Evolutionary conservation across 2,113 vertebrate genomes (phyloP).

Genomic region (Bos indicus): DNA sequence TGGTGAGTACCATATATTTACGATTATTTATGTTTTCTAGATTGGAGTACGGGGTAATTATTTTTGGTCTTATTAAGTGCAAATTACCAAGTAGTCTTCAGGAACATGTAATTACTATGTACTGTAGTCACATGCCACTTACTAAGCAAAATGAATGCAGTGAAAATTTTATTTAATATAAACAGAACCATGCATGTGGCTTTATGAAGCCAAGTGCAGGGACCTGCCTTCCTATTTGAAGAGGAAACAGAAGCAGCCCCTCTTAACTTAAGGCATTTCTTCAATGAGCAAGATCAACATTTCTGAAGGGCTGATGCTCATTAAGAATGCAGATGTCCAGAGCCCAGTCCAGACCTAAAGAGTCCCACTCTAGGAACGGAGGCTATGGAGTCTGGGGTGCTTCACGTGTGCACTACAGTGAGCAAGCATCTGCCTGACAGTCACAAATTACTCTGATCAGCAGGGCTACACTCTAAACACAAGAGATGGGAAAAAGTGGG

Average conservation of each 20-base stretch:
- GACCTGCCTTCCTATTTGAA: not conserved
- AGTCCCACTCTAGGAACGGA: not conserved
- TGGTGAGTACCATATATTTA: slow-evolving; percentile 75
- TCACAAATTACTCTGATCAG: not conserved
- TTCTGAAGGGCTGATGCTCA: not conserved
- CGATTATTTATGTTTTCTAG: slow-evolving; percentile 75
- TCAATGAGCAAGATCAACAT: not conserved
- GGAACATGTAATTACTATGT: slow-evolving; percentile 73
- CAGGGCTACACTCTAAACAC: not conserved
- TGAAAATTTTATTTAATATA: slow-evolving; percentile 48
- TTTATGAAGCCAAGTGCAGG: slow-evolving; percentile 27
- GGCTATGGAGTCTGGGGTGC: not conserved
- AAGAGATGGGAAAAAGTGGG: not conserved
- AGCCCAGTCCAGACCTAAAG: not conserved
- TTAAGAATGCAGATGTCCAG: not conserved
- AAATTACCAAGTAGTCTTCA: slow-evolving; percentile 76
- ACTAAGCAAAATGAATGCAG: slow-evolving; percentile 58
- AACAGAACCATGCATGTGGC: slow-evolving; percentile 18
- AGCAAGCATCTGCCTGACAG: not conserved
- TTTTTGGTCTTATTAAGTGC: slow-evolving; percentile 77
- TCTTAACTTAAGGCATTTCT: not conserved
- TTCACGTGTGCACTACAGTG: not conserved
- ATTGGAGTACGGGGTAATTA: slow-evolving; percentile 74
- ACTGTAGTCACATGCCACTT: slow-evolving; percentile 69
- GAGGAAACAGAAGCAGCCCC: not conserved